These are phyloP conservation scores for Hypomecis punctinalis DNA, from an alignment of 2,888 invertebrate genomes.

Conservation along the genomic window DNA sequence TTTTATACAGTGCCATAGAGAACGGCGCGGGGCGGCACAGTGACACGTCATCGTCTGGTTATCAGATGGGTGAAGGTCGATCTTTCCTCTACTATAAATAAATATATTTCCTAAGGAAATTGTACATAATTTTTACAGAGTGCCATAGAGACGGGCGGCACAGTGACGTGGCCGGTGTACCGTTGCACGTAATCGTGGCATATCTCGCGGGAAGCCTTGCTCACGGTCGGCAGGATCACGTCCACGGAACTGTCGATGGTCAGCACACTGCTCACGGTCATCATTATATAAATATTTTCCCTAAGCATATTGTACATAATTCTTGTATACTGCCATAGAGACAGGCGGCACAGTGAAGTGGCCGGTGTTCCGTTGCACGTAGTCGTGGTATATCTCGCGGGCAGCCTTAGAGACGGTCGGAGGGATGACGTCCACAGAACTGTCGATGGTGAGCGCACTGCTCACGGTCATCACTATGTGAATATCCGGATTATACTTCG, in stretches of 20 bases:
- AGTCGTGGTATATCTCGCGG: conserved; percentile 88
- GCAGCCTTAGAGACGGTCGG: conserved; percentile 87
- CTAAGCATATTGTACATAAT: too few species aligned
- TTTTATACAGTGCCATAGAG: conserved; percentile 7
- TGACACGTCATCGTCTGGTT: not conserved
- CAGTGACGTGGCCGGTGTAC: not conserved
- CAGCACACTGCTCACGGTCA: conserved; percentile 87
- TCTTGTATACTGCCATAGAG: too few species aligned
- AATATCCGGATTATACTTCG: conserved; percentile 75
- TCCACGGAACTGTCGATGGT: conserved; percentile 86
- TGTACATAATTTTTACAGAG: too few species aligned
- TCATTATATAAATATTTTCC: conserved; percentile 80
- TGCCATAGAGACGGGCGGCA: too few species aligned
- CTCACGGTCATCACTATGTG: conserved; percentile 85
- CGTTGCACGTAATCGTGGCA: conserved; percentile 31
- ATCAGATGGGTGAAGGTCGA: too few species aligned
- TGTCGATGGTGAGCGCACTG: conserved; percentile 87
- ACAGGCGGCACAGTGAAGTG: too few species aligned
- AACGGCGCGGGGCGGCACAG: not conserved
- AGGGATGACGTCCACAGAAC: conserved; percentile 86
- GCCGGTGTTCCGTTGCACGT: conserved; percentile 86
- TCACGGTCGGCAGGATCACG: conserved; percentile 85
- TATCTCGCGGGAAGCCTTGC: not conserved
- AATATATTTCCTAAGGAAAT: too few species aligned
- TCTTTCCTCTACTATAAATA: too few species aligned